Conservation (phyloP, 2,113 vertebrate genomes). For the Oreamnos americanus region DNA sequence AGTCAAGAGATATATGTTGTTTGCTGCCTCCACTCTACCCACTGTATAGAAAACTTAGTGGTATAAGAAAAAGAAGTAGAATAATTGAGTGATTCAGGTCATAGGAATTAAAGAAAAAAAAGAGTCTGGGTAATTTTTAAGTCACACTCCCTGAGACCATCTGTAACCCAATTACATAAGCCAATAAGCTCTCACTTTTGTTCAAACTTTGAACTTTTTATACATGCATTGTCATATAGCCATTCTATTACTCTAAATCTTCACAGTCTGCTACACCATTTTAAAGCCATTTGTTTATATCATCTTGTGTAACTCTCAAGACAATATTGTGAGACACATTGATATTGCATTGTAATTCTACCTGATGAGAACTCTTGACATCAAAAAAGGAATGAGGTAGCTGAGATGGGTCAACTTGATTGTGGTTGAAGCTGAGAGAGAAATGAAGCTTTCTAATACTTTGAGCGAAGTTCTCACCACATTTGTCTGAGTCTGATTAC, state of each 20-base stretch:
- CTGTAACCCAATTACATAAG: not conserved
- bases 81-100: not conserved
- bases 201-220: not conserved
- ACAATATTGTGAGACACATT: not conserved
- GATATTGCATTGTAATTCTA: not conserved
- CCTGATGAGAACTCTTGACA: not conserved
- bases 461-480: not conserved
- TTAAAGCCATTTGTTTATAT: not conserved
- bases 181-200: conserved; percentile 6
- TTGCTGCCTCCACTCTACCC: not conserved
- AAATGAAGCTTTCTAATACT: not conserved
- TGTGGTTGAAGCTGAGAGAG: not conserved
- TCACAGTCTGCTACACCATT: not conserved
- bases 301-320: not conserved
- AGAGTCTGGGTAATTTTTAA: not conserved
- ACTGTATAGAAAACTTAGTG: not conserved
- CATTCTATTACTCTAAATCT: not conserved
- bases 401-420: not conserved
- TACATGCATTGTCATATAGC: not conserved
- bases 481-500: not conserved
- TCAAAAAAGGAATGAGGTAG: not conserved
- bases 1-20: not conserved
- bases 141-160: not conserved
- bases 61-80: not conserved
- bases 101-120: not conserved